Evolutionary conservation across 1,140 invertebrate species (phyloP).

Genomic region (Hesperophylax magnus): DNA sequence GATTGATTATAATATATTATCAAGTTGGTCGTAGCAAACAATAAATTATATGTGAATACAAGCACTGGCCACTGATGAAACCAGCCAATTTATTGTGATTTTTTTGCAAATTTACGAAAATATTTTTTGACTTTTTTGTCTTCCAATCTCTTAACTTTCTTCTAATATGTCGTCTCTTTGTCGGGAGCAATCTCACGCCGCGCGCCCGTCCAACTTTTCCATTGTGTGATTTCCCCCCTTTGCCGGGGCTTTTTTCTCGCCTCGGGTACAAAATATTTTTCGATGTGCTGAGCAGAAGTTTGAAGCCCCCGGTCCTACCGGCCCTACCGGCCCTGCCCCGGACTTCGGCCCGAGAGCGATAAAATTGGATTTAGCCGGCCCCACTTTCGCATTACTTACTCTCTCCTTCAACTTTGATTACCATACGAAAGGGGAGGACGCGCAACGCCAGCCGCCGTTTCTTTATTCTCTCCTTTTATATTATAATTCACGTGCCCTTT

Average conservation of each 20-base stretch:
- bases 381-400: slow-evolving; percentile 57
- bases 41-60: too few relatives aligned
- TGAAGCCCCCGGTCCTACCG: background rate
- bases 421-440: slow-evolving; percentile 57
- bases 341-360: slow-evolving; percentile 31
- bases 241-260: slow-evolving; percentile 17
- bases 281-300: slow-evolving; percentile 36
- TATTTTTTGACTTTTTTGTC: background rate
- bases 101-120: too few relatives aligned
- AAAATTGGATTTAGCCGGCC: slow-evolving; percentile 57
- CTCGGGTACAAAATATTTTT: slow-evolving; percentile 48
- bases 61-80: too few relatives aligned
- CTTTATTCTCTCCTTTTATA: slow-evolving; percentile 44
- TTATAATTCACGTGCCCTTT: slow-evolving; percentile 36
- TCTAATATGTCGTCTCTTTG: slow-evolving; percentile 21
- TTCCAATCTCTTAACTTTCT: background rate
- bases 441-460: slow-evolving; percentile 36
- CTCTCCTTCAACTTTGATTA: slow-evolving; percentile 58
- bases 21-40: too few relatives aligned
- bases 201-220: slow-evolving; percentile 45
- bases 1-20: too few relatives aligned
- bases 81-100: too few relatives aligned
- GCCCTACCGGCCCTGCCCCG: background rate
- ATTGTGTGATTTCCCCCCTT: slow-evolving; percentile 52
- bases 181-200: slow-evolving; percentile 21